Percentiles rank a stretch among this genome's conserved stretches.
Evolutionary conservation across 1,140 invertebrate genomes (phyloP).

Genomic region (Rhopalosiphum padi): DNA sequence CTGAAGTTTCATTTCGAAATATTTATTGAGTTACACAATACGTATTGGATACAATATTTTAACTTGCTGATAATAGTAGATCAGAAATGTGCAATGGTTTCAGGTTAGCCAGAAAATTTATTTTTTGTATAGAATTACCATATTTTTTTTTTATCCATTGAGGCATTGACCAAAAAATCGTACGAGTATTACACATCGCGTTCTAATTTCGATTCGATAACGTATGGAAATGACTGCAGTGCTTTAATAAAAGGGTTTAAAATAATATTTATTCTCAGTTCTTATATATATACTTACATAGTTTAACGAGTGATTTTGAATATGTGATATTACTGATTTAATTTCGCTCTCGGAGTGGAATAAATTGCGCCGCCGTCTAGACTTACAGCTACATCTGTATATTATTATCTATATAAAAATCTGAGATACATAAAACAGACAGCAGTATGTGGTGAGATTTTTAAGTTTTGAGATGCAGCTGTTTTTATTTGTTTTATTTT

Average conservation of each 20-base stretch:
- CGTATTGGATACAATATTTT: neutral
- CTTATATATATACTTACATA: neutral
- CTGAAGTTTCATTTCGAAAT: neutral
- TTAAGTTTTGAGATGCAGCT: neutral
- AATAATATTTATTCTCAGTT: neutral
- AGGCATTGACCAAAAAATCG: neutral
- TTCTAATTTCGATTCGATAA: neutral
- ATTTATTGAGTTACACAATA: neutral
- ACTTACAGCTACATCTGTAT: neutral
- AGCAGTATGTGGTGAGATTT: neutral
- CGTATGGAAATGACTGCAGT: neutral
- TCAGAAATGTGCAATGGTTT: neutral
- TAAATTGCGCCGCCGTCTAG: neutral
- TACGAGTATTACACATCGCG: neutral
- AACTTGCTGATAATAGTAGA: neutral
- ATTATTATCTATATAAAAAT: neutral
- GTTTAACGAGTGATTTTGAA: neutral
- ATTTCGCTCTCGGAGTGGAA: neutral
- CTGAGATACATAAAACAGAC: neutral
- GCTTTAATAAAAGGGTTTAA: neutral
- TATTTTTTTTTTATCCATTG: neutral
- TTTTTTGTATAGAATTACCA: neutral
- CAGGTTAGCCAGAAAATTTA: neutral
- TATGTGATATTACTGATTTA: neutral
- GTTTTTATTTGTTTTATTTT: slow-evolving; percentile 1